A percentile compares a stretch with the other conserved stretches of the same genome.
Conservation (phyloP, 23 tunicate species). For the Styela plicata region DNA sequence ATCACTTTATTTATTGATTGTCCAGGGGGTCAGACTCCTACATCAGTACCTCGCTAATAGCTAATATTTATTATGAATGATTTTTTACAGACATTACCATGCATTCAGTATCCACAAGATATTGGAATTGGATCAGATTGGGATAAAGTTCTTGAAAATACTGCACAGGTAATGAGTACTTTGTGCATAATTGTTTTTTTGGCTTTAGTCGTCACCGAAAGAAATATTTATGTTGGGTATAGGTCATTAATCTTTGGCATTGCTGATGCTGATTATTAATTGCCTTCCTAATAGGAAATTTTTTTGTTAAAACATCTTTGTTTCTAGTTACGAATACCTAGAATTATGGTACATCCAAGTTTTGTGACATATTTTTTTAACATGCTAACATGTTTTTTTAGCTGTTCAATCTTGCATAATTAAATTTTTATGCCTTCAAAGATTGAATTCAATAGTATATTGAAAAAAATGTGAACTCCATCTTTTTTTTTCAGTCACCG, state of each 20-base stretch:
- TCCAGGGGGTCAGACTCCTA: too few relatives aligned
- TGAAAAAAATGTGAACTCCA: too few relatives aligned
- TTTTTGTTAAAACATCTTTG: neutral
- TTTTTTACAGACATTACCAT: conserved; percentile 39
- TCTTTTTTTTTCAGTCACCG: conserved; percentile 26
- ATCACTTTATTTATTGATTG: too few relatives aligned
- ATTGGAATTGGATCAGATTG: conserved; percentile 51
- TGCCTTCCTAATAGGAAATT: neutral
- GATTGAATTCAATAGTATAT: too few relatives aligned
- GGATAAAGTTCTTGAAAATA: conserved; percentile 26
- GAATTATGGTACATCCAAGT: too few relatives aligned
- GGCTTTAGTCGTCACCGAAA: neutral
- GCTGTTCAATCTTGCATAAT: too few relatives aligned
- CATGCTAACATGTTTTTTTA: too few relatives aligned
- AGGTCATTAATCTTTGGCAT: neutral
- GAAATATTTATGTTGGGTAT: neutral
- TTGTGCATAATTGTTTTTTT: neutral
- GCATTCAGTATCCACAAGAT: conserved; percentile 62
- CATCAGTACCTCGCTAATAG: too few relatives aligned
- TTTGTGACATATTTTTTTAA: too few relatives aligned
- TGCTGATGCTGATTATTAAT: neutral
- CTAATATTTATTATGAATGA: too few relatives aligned
- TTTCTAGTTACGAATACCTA: too few relatives aligned
- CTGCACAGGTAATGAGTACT: conserved; percentile 7
- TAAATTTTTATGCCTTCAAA: too few relatives aligned